Evolutionary conservation across 2,113 vertebrate genomes (phyloP).

Genomic region (Tenrec ecaudatus): DNA sequence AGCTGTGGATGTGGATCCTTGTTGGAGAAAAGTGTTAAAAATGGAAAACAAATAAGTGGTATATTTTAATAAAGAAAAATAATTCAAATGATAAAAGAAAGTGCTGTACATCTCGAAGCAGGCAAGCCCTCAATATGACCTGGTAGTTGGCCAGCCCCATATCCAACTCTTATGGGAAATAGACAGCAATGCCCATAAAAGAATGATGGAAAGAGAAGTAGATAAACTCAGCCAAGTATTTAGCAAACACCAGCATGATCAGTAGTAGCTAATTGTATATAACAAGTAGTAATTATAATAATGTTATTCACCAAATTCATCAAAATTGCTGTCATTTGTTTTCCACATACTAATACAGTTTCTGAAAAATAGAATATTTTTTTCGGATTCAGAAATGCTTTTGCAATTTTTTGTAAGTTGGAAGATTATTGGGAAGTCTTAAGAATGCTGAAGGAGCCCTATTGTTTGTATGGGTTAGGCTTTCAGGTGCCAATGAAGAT

Average conservation of each 20-base stretch:
- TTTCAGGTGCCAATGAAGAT: no score
- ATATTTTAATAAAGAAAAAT: background rate
- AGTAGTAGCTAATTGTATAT: background rate
- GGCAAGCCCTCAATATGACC: background rate
- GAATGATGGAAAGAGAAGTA: background rate
- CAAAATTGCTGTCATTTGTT: background rate
- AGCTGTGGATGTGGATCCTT: background rate
- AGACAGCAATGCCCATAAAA: background rate
- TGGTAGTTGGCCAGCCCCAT: accelerated
- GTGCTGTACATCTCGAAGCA: background rate
- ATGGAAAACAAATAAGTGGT: background rate
- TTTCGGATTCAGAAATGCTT: background rate
- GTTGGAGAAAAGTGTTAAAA: background rate
- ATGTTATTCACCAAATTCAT: background rate
- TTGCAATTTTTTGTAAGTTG: background rate
- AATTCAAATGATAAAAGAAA: background rate
- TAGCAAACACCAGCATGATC: background rate
- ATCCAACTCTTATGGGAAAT: background rate
- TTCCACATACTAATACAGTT: background rate
- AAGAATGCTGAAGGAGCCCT: background rate
- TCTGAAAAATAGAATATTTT: background rate
- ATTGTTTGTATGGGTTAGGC: no score
- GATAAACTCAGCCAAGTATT: background rate
- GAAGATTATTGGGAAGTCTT: background rate
- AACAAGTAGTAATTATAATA: background rate